Base-by-base conservation (phyloP, 2,113 vertebrate species). In the Pomatostomus ruficeps region DNA sequence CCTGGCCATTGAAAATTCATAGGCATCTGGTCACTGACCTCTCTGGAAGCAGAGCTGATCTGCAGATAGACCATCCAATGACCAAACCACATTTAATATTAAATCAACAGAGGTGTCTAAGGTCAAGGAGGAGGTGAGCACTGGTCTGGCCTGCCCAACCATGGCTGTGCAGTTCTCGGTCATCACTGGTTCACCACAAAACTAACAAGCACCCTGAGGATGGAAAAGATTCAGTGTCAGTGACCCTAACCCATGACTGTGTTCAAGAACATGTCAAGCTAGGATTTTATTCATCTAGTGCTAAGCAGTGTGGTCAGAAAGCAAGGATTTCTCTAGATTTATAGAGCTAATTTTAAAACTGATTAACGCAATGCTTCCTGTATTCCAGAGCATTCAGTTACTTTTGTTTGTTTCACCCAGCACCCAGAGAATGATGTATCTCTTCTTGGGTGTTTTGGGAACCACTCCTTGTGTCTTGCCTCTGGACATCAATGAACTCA, bases 151-250 rank as follows among this genome's bases (percentile, higher is more conserved):
- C 74, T 77, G 45, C n/a, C n/a, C 40, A 77, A 0, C 36, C 16
- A 45, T 40, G 40, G 20, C 14, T 65, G 7, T 52, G 59, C n/a
- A 61, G 57, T 65, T 40, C 8, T 28, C 63, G 80, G 35, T 62
- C 45, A 70, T 31, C 43, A 61, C 12, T 14, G 16, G 20, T 67
- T 54, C 70, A 62, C 18, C 45, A 73, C 11, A 14, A 52, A 87
- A 61, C 24, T 68, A 89, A 35, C 19, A 40, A 48, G n/a, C 14
- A 93, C 26, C 36, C 46, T 57, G 26, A 71, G 48, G 28, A 74
- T 33, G 42, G 21, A 61, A 38, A 54, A 74, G 26, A 78, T 33
- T 43, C 40, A 28, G 10, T 55, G 28, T 19, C 0, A 0, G 35
- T 62, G 38, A 49, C 25, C 4, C 48, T 75, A 79, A 48, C 3